Conservation (phyloP, 2,797 vertebrate species). For the Anguilla obscura region DNA sequence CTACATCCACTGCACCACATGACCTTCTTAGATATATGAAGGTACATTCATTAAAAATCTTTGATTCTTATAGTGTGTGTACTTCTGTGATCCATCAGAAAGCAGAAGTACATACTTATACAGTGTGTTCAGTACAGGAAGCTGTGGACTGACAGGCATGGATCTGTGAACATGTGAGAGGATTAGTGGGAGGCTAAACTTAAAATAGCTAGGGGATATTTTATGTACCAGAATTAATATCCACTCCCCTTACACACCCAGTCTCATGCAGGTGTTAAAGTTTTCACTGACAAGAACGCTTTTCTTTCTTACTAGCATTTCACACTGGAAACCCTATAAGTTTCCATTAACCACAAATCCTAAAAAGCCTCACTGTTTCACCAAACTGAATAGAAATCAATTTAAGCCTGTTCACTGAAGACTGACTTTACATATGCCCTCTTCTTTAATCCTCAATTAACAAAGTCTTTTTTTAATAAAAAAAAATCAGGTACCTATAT, state of each 20-base stretch:
- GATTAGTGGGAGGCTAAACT: not conserved
- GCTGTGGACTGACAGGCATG: not conserved
- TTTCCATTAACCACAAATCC: not conserved
- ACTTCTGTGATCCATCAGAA: not conserved
- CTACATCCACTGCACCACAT: not conserved
- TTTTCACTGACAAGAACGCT: not conserved
- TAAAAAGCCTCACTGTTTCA: not conserved
- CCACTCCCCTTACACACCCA: not conserved
- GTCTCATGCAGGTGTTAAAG: not conserved
- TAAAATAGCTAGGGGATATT: conserved; percentile 9
- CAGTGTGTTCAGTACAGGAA: not conserved
- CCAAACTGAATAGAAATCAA: not conserved
- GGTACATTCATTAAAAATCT: not conserved
- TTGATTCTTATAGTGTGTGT: not conserved
- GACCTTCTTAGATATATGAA: not conserved
- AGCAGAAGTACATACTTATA: not conserved
- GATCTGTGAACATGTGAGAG: not conserved
- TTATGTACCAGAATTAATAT: not conserved
- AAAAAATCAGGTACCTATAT: too few relatives aligned
- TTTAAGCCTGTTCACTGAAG: not conserved
- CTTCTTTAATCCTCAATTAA: not conserved
- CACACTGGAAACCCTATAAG: not conserved
- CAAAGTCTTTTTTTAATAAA: too few relatives aligned
- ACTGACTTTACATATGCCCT: not conserved
- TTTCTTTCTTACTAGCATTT: not conserved